Evolutionary conservation across 2,113 vertebrate genomes (phyloP).

Genomic region (Mobula hypostoma): DNA sequence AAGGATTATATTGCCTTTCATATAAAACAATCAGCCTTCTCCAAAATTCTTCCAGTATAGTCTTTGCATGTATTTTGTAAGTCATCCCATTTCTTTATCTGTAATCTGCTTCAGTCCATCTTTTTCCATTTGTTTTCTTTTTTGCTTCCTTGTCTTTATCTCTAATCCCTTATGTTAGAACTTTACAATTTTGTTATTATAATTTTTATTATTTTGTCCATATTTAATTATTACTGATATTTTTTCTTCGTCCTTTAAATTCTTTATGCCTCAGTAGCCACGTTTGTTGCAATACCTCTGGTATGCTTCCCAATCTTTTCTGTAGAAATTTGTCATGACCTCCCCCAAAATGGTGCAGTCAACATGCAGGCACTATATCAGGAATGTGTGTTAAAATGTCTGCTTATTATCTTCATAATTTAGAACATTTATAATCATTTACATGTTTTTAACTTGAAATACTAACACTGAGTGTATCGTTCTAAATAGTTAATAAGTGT

Average conservation of each 20-base stretch:
- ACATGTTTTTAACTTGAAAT: no score
- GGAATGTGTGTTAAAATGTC: no score
- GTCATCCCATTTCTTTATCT: background rate
- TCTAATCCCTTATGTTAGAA: background rate
- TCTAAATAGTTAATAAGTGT: no score
- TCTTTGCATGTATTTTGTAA: background rate
- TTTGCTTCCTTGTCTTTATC: background rate
- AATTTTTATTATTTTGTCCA: background rate
- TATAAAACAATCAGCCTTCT: background rate
- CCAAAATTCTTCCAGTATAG: background rate
- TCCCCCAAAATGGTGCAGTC: no score
- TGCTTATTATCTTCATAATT: no score
- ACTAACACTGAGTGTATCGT: no score
- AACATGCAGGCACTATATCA: no score
- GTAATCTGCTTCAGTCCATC: background rate
- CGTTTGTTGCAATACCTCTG: no score
- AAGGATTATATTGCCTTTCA: slow-evolving; percentile 13
- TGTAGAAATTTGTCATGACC: no score
- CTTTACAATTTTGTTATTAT: background rate
- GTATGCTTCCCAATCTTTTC: no score
- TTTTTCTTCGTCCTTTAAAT: background rate
- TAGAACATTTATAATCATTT: no score
- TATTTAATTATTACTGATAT: background rate
- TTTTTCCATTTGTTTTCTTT: background rate
- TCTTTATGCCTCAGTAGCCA: background rate